A percentile compares a stretch with the other conserved stretches of the same genome.
Conservation (phyloP, 2,797 vertebrate species). For the Mus spretus region DNA sequence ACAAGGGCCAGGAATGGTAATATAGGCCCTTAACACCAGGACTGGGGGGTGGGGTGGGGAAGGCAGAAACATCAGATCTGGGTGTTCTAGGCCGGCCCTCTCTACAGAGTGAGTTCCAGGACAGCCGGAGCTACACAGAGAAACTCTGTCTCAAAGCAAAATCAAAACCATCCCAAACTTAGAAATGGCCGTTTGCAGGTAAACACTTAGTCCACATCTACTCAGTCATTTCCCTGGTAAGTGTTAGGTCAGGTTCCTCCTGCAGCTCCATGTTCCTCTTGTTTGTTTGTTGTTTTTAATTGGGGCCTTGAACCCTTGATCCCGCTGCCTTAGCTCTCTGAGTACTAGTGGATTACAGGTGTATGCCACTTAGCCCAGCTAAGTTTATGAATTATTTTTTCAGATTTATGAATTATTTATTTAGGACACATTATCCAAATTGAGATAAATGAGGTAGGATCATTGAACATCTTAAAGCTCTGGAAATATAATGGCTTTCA, state of each 20-base stretch:
- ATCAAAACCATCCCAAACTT: neutral
- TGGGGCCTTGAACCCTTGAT: neutral
- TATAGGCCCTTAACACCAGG: neutral
- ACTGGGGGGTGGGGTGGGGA: too few relatives aligned
- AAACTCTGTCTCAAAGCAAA: neutral
- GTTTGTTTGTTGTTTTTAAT: neutral
- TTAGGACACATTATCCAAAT: slow-evolving; percentile 35
- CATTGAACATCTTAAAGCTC: slow-evolving; percentile 43
- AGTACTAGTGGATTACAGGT: neutral
- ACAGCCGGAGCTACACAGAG: neutral
- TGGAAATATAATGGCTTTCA: slow-evolving; percentile 40
- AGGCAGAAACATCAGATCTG: neutral
- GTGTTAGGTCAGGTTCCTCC: neutral
- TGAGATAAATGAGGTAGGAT: slow-evolving; percentile 28
- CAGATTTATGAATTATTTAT: slow-evolving; percentile 66
- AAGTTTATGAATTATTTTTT: slow-evolving; percentile 43
- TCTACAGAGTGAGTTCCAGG: neutral
- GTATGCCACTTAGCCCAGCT: neutral
- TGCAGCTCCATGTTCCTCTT: neutral
- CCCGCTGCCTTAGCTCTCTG: neutral
- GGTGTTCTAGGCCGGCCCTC: neutral
- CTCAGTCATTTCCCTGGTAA: neutral
- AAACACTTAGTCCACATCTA: neutral
- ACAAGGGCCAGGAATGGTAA: neutral
- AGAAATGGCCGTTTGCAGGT: neutral